These are phyloP conservation scores for Aptenodytes patagonicus DNA, from an alignment of 2,113 vertebrate species.

Conservation along the genomic window DNA sequence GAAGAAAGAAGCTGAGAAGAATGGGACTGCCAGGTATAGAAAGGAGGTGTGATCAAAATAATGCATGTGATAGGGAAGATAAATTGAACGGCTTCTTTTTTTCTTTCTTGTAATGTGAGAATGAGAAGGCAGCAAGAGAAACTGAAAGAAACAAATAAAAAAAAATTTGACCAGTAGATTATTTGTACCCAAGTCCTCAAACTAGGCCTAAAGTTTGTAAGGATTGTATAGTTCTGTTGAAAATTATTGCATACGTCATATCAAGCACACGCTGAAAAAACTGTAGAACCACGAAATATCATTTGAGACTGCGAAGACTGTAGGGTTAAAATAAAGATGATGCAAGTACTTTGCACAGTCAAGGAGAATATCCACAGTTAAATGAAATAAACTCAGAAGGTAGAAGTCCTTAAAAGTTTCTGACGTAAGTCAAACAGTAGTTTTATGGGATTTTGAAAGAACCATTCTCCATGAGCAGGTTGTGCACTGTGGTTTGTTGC, in stretches of 20 bases:
- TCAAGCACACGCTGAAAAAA: not conserved
- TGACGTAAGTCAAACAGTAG: not conserved
- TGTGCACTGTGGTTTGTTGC: not conserved
- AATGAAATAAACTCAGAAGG: not conserved
- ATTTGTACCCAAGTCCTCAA: not conserved
- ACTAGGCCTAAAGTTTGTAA: not conserved
- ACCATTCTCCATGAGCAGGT: not conserved
- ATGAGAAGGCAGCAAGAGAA: not conserved
- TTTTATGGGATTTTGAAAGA: not conserved
- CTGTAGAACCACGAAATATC: not conserved
- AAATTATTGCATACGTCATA: not conserved
- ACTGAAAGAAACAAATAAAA: not conserved
- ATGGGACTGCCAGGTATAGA: not conserved
- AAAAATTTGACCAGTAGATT: not conserved
- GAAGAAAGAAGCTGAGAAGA: not conserved
- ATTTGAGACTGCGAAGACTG: not conserved
- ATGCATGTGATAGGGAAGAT: not conserved
- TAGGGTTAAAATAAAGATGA: not conserved
- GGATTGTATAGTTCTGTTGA: not conserved
- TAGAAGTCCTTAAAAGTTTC: not conserved
- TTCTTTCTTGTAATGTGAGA: not conserved
- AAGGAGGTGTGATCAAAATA: not conserved
- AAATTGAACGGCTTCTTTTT: not conserved
- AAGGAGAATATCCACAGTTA: not conserved
- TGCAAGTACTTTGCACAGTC: not conserved